Evolutionary conservation across 2,797 vertebrate genomes (phyloP).

Genomic region (Falco rusticolus): DNA sequence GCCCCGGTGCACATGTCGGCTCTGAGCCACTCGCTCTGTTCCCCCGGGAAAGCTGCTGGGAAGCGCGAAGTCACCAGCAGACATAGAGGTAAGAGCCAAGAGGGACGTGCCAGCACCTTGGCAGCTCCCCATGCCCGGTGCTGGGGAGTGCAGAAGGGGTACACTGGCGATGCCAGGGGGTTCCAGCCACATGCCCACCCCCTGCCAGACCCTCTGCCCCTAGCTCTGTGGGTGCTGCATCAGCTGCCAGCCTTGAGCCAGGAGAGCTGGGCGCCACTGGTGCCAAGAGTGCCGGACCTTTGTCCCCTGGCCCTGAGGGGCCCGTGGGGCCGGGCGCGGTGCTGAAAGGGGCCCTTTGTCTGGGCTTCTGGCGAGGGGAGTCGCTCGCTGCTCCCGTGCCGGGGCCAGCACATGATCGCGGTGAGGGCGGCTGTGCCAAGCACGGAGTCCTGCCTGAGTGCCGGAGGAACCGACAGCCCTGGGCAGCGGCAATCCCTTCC

Average conservation of each 20-base stretch:
- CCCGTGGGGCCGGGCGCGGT: background rate
- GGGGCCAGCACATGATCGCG: background rate
- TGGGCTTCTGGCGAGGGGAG: background rate
- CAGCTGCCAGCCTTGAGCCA: background rate
- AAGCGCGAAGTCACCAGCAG: background rate
- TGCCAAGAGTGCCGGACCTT: conserved; percentile 31
- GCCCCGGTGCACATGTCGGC: background rate
- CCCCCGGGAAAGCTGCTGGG: background rate
- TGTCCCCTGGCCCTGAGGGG: conserved; percentile 13
- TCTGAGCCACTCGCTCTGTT: background rate
- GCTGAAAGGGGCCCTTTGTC: conserved; percentile 10
- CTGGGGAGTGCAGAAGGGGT: background rate
- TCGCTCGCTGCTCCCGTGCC: background rate
- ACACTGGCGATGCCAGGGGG: background rate
- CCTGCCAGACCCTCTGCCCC: background rate
- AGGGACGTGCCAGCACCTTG: background rate
- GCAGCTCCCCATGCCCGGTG: background rate
- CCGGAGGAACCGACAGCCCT: background rate
- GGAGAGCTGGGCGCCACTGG: background rate
- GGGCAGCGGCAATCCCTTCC: background rate
- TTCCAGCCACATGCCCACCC: background rate
- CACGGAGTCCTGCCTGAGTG: background rate
- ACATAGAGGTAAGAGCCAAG: background rate
- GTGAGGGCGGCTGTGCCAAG: background rate
- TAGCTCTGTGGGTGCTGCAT: background rate